A percentile compares a stretch with the other conserved stretches of the same genome.
phyloP scores from a whole-genome alignment of 2,113 vertebrate genomes.

The Canis aureus region DNA sequence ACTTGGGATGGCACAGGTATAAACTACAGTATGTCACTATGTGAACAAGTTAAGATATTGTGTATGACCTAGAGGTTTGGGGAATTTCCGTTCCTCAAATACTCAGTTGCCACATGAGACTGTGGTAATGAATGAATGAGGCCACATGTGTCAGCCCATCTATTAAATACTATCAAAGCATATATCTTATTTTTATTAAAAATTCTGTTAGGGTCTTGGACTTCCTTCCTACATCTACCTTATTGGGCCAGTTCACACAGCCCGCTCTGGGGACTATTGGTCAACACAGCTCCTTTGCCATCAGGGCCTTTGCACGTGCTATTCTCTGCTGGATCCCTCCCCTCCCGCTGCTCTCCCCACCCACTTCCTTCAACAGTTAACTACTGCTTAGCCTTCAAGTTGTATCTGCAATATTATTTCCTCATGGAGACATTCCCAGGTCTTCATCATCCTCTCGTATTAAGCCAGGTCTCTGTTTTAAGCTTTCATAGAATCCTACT shows the following conservation, averaged over 20 bases:
- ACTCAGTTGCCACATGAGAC: not conserved
- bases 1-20: not conserved
- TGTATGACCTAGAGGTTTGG: not conserved
- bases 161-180: not conserved
- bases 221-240: not conserved
- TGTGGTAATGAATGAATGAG: not conserved
- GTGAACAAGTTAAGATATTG: not conserved
- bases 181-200: slow-evolving; percentile 18
- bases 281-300: not conserved
- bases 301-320: not conserved
- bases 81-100: not conserved
- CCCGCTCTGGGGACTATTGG: not conserved
- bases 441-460: not conserved
- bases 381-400: not conserved
- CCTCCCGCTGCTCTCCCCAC: not conserved
- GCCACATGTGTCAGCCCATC: not conserved
- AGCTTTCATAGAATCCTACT: not conserved
- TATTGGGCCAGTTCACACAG: not conserved
- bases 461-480: not conserved
- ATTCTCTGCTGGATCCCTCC: not conserved
- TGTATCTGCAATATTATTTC: not conserved
- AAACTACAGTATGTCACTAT: not conserved
- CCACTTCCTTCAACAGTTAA: not conserved
- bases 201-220: not conserved
- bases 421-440: not conserved